These are phyloP conservation scores for Megalopta genalis DNA, from an alignment of 1,140 invertebrate species.

Conservation along the genomic window DNA sequence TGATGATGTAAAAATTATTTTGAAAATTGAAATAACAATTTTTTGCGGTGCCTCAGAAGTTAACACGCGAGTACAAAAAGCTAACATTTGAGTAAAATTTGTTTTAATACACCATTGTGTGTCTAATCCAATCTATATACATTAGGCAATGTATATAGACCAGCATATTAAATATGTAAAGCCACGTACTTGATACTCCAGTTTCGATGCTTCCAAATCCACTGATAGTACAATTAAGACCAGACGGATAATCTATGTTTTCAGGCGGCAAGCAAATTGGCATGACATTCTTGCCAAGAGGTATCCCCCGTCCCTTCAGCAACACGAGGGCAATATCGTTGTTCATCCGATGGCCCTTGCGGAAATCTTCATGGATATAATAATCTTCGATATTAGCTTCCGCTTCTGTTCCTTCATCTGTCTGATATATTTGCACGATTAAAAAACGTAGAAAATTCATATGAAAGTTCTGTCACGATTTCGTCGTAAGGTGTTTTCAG, in stretches of 20 bases:
- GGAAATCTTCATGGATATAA: slow-evolving; percentile 85
- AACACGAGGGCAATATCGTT: slow-evolving; percentile 88
- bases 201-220: slow-evolving; percentile 88
- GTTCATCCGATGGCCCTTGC: slow-evolving; percentile 84
- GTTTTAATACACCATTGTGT: too few relatives aligned
- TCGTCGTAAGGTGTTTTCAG: too few relatives aligned
- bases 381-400: slow-evolving; percentile 86
- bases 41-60: too few relatives aligned
- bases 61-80: too few relatives aligned
- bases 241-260: slow-evolving; percentile 79
- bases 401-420: slow-evolving; percentile 84
- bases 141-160: background rate
- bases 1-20: too few relatives aligned
- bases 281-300: slow-evolving; percentile 85
- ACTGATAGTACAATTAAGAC: slow-evolving; percentile 87
- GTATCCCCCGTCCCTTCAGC: slow-evolving; percentile 84
- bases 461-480: background rate
- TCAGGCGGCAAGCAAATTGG: slow-evolving; percentile 87
- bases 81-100: too few relatives aligned
- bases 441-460: background rate
- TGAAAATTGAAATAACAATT: too few relatives aligned
- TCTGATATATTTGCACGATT: slow-evolving; percentile 60
- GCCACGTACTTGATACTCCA: slow-evolving; percentile 81
- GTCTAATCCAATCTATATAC: too few relatives aligned
- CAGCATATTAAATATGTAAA: background rate